Base-by-base conservation (phyloP, 2,888 invertebrate species). In the Gnatocerus cornutus region DNA sequence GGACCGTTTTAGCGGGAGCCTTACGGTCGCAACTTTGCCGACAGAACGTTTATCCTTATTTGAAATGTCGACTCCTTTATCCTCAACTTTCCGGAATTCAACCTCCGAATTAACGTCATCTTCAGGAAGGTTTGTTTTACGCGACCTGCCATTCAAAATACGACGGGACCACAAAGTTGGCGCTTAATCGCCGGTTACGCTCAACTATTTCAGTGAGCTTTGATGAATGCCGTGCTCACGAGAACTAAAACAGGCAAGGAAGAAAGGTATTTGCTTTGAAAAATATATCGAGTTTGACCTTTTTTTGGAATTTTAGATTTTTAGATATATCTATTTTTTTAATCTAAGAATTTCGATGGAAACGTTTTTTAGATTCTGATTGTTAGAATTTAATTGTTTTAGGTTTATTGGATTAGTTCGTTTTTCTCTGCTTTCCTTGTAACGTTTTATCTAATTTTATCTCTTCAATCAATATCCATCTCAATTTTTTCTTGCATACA, bases 51-150 rank as follows among this genome's bases (percentile, higher is more conserved):
- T 50, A 66, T 58, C 58, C 66, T 39, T 41, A 46, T 66, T 58
- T 66, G 37, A 58, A 43, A 68, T 68, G 61, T 45, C 29, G 52
- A 33, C 45, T 61, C 61, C 61, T 65, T 68, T 59, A 53, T 61
- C 46, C 65, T 16, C 33, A 68, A 68, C 61, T 65, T 56, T 65
- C 45, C 56, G 56, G 56, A 56, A 56, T 65, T 65, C 56, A 14
- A 30, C 53, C n/a, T 14, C 21, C 13, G 61, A 61, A 68, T 68
- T 68, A 61, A 66, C 66, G 58, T 58, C 66, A 58, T 61, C 61
- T 67, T 68, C 61, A 61, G 61, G 41, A 53, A 68, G 56, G 65
- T 65, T 65, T 65, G 65, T 65, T 62, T 65, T 65, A 65, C 65
- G 56, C 56, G 65, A 65, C 65, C 56, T 48, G 65, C 48, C 65